Base-by-base conservation (phyloP, 1,140 invertebrate species). In the Zelostemma sp. region DNA sequence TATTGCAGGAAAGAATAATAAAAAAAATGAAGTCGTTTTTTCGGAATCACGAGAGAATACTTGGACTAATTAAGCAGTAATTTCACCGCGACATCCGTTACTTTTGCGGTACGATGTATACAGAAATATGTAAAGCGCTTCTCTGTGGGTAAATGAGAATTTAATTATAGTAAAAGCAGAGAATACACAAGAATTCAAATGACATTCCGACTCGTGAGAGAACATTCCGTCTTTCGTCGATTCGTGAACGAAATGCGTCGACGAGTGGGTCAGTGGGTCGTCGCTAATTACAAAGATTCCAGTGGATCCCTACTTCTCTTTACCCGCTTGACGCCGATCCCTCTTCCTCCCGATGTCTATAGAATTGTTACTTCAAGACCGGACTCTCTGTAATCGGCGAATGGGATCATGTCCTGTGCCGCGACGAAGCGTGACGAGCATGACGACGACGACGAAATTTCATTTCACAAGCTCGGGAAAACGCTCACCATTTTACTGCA, bases 241-340 rank as follows among this genome's bases (percentile, higher is more conserved):
- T 68, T 70, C 59, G 49, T 65, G 65, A 73, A 75, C 69, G 57
- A 80, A 80, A 81, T 79, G 80, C 57, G 67, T 68, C 48, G 68
- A 68, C 55, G 68, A 80, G 79, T 83, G 69, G 78, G 81, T 83
- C 71, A 82, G 79, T 83, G 57, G 81, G 80, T 80, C 79, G 73
- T 72, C 68, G 73, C 79, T 82, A 82, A 82, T 81, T 80, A 80
- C 76, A 57, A 62, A 71, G 74, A 82, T 76, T 79, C 62, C 73
- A 78, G 68, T 59, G 68, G 67, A 64, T 69, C 71, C 46, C 72
- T 67, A 6, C 8, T 41, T 9, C 59, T 28, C 56, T 12, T 28
- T 28, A 8, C 17, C 12, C n/a, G 45, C 16, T 28, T 6, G 28
- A 1, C 51, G 48, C 33, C 47, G 25, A 25, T 28, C 55, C 41